These are phyloP conservation scores for Nycticorax nycticorax DNA, from an alignment of 2,113 vertebrate species.

Conservation along the genomic window DNA sequence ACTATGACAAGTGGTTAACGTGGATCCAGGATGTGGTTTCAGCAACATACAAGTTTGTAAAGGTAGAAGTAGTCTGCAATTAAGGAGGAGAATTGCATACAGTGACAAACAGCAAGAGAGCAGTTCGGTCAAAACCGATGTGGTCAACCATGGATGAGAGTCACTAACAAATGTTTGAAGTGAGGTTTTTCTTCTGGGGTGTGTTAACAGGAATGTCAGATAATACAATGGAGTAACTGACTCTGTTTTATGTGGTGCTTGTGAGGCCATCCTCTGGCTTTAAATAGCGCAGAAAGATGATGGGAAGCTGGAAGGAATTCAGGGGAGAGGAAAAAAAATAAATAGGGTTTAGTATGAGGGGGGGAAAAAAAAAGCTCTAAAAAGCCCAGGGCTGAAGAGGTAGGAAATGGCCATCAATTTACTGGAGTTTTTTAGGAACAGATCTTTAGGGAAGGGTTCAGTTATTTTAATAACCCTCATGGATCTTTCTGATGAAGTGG, in stretches of 20 bases:
- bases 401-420: too few species aligned
- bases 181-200: neutral
- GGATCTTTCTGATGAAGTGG: neutral
- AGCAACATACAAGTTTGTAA: neutral
- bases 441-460: neutral
- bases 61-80: neutral
- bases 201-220: neutral
- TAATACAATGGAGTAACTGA: neutral
- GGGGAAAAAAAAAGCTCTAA: neutral
- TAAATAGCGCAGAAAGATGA: neutral
- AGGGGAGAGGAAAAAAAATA: too few species aligned
- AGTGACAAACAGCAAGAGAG: neutral
- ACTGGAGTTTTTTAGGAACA: neutral
- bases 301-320: neutral
- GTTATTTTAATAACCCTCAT: accelerated
- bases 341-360: neutral
- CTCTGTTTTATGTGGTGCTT: neutral
- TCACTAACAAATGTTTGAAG: neutral
- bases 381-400: neutral
- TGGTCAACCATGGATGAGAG: accelerated
- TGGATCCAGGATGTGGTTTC: neutral
- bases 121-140: accelerated
- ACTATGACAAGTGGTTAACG: neutral
- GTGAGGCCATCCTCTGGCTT: neutral
- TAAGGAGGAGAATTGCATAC: neutral